Evolutionary conservation across 2,113 vertebrate genomes (phyloP).

Genomic region (Sinocyclocheilus rhinocerous): DNA sequence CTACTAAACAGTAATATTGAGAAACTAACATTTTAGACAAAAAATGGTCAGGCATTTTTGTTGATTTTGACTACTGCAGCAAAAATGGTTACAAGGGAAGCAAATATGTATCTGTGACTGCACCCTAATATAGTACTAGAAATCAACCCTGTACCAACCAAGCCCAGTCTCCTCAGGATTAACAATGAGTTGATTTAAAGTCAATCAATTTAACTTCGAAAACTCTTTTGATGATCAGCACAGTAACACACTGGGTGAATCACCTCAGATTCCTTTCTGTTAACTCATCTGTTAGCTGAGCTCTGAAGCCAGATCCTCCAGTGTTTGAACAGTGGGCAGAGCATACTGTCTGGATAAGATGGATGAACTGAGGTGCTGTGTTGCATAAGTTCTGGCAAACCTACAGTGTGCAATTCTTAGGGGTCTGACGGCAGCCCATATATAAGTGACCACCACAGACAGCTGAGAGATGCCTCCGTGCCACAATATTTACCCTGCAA

Average conservation of each 20-base stretch:
- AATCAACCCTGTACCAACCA: background rate
- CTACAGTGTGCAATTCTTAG: background rate
- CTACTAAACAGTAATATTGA: background rate
- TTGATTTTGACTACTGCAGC: background rate
- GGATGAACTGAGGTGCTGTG: slow-evolving; percentile 7
- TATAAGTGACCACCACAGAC: background rate
- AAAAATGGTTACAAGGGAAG: background rate
- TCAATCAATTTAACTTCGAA: background rate
- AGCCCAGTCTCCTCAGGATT: too few species aligned
- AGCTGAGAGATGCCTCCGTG: background rate
- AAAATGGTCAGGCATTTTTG: background rate
- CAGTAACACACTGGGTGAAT: background rate
- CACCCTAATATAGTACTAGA: background rate
- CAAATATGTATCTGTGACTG: background rate
- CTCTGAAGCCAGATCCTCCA: background rate
- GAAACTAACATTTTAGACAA: background rate
- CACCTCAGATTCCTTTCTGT: background rate
- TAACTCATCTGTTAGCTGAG: background rate
- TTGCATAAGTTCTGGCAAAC: background rate
- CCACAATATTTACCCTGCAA: slow-evolving; percentile 7
- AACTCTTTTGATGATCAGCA: background rate
- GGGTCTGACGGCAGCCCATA: background rate
- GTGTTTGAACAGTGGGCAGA: slow-evolving; percentile 22
- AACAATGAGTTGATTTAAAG: background rate
- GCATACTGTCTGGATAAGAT: slow-evolving; percentile 13